Base-by-base conservation (phyloP, 2,888 invertebrate species). In the Tachina lurida region DNA sequence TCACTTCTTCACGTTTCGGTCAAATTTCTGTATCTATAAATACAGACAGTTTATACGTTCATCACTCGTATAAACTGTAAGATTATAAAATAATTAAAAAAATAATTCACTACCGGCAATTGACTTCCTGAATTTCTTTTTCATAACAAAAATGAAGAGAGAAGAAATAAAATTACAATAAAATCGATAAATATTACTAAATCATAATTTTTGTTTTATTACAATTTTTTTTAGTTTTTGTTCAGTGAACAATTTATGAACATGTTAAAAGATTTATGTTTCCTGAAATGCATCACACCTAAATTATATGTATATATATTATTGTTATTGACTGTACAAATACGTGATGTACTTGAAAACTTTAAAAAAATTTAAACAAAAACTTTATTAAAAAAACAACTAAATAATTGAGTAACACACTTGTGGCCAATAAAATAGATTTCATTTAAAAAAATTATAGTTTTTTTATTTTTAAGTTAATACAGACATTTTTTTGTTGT, bases 261-360 rank as follows among this genome's bases (percentile, higher is more conserved):
- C 41, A 71, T 70, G 54, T 54, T 31, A 31, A 19, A 17, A 43
- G 47, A 73, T 73, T 82, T 79, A 86, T 79, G 79, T 86, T 82
- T 86, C 86, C 83, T 83, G 71, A 67, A 71, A 77, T 68, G 71
- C 73, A 81, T 85, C 71, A 83, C 65, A 77, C 39, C 71, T 71
- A 39, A 70, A 79, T 41, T 52, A 17, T 58, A 58, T 58, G 49
- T 58, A n/a, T n/a, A n/a, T n/a, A n/a, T 54, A 54, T 71, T 77
- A 49, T 49, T 60, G 19, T 47, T 41, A n/a, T 74, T 74, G 73
- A 68, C 60, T 81, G 41, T 52, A 67, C 67, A 74, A 73, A 65
- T 84, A 84, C 84, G 84, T 84, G 84, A 84, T 81, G 80, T 77
- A 84, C 84, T 84, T 84, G 84, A 84, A 84, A 80, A 77, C 76